Evolutionary conservation across 2,113 vertebrate genomes (phyloP), one percentile per base, ranked within the genome.

Genomic region (Rhineura floridana): DNA sequence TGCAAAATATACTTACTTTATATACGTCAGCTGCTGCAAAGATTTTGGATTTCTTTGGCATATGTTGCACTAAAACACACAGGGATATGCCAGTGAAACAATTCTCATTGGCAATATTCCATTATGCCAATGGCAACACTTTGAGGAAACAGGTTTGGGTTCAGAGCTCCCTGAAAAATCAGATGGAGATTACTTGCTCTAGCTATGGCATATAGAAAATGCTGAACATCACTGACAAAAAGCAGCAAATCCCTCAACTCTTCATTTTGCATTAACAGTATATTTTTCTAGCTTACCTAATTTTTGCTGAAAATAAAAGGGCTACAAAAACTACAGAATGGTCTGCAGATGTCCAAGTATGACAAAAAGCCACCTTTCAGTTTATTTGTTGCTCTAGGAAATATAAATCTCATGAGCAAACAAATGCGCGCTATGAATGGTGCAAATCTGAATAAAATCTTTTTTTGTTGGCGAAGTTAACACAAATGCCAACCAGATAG

Each of bases 101-200:
- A 30, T 3, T 67, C 62, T 88, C 48, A 83, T 50, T 1, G 3
- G 80, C 83, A 81, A 81, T 8, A 52, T 72, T 73, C 3, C 2
- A 0, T 83, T 93, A 92, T 82, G 91, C 91, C 89, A 90, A 93
- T 63, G 13, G 21, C 73, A 91, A 83, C 3, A 65, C 92, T 88
- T 33, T 9, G 9, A 17, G 52, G 89, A 33, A 75, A 59, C 8
- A 86, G 81, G 17, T 50, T 62, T 15, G 21, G 33, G 65, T 76
- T 83, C 6, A 7, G 80, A 87, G 1, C 85, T 62, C 48, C 0
- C 0, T 36, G n/a, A 13, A 83, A 88, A 65, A 48, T 13, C 19
- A 5, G 55, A 11, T 62, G 33, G n/a, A 3, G 13, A 25, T 13
- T 4, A 15, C 9, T 62, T 62, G 55, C n/a, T 55, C 5, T 15